A percentile compares a stretch with the other conserved stretches of the same genome.
phyloP scores from a whole-genome alignment of 2,888 invertebrate genomes.

The Sesia apiformis region DNA sequence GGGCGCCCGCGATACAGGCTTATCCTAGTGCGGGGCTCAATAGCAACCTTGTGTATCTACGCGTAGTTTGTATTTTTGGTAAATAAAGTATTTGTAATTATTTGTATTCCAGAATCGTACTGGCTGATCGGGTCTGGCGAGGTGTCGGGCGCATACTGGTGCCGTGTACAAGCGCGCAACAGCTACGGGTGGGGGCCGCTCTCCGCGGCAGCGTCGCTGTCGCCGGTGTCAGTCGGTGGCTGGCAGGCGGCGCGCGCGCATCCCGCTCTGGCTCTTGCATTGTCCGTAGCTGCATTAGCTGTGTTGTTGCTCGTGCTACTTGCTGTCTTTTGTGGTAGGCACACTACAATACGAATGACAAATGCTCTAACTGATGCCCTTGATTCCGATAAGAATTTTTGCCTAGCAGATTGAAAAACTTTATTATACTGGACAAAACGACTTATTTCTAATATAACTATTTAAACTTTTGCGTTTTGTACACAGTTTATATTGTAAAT shows the following conservation, averaged over 20 bases:
- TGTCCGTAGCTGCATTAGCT: slow-evolving; percentile 74
- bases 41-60: too few relatives aligned
- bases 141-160: slow-evolving; percentile 77
- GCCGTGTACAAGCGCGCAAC: slow-evolving; percentile 87
- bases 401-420: too few relatives aligned
- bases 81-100: too few relatives aligned
- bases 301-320: neutral
- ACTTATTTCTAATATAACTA: too few relatives aligned
- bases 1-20: too few relatives aligned
- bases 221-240: slow-evolving; percentile 21
- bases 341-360: neutral
- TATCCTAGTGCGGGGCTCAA: too few relatives aligned
- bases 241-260: slow-evolving; percentile 67
- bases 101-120: slow-evolving; percentile 74
- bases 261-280: slow-evolving; percentile 73
- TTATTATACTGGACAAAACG: too few relatives aligned
- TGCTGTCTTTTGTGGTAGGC: neutral
- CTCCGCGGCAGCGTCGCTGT: slow-evolving; percentile 77
- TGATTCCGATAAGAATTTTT: neutral
- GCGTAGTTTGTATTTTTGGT: too few relatives aligned
- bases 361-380: neutral
- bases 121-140: slow-evolving; percentile 84
- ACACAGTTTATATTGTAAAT: too few relatives aligned
- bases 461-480: too few relatives aligned
- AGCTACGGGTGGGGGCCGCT: slow-evolving; percentile 87